These are phyloP conservation scores for Amphibalanus amphitrite DNA, from an alignment of 1,140 invertebrate genomes.

Conservation along the genomic window DNA sequence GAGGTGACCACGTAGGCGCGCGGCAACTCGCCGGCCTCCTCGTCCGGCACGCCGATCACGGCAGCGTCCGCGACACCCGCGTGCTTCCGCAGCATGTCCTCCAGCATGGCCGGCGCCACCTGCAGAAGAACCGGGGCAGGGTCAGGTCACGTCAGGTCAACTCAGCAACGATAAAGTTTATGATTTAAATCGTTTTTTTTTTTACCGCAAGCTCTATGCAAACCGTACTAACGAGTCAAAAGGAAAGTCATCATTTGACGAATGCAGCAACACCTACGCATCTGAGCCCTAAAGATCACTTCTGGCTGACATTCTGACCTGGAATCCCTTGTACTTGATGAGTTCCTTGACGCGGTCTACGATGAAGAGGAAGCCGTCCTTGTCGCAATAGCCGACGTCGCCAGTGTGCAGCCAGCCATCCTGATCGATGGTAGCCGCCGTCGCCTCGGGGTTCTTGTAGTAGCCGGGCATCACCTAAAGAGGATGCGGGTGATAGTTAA, in stretches of 20 bases:
- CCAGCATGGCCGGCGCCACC: constrained; percentile 37
- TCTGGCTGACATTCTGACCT: constrained; percentile 27
- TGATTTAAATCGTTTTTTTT: too few relatives aligned
- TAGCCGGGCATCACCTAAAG: constrained; percentile 47
- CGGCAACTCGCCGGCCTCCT: constrained; percentile 31
- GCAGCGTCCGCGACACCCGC: constrained; percentile 31
- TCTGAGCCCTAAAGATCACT: too few relatives aligned
- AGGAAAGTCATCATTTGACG: too few relatives aligned
- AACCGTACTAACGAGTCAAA: too few relatives aligned
- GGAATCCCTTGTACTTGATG: constrained; percentile 77
- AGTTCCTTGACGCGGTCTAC: constrained; percentile 74
- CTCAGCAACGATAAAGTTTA: background rate
- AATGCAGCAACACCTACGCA: too few relatives aligned
- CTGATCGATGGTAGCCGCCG: constrained; percentile 41
- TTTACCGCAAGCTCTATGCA: too few relatives aligned
- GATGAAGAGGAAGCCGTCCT: constrained; percentile 44
- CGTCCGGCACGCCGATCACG: constrained; percentile 36
- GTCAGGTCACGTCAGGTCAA: too few relatives aligned
- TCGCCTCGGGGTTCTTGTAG: constrained; percentile 51
- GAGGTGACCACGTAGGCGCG: constrained; percentile 30
- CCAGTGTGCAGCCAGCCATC: constrained; percentile 67
- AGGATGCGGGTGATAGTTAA: background rate
- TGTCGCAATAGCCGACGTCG: constrained; percentile 58
- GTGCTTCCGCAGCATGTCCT: constrained; percentile 33
- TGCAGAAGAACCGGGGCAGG: constrained; percentile 19